Evolutionary conservation across 1,140 invertebrate species (phyloP).

Genomic region (Amyelois transitella): DNA sequence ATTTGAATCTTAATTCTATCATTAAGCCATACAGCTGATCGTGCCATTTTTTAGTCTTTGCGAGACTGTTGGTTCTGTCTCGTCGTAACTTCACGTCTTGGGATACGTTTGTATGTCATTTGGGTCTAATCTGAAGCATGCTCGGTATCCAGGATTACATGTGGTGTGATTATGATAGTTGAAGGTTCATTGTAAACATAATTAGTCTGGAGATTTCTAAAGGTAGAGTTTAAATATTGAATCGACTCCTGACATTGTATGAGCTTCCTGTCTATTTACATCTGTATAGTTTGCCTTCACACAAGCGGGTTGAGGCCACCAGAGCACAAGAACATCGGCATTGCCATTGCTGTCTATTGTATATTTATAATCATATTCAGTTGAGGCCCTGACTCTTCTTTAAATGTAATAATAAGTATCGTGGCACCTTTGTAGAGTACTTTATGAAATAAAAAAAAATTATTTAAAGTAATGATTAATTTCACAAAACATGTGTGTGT

Average conservation of each 20-base stretch:
- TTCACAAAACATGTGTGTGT: too few relatives aligned
- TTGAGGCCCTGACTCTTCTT: not conserved
- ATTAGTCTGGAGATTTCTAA: not conserved
- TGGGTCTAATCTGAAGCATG: too few relatives aligned
- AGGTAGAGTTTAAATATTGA: not conserved
- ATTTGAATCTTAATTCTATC: too few relatives aligned
- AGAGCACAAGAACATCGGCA: constrained; percentile 33
- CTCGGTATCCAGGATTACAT: not conserved
- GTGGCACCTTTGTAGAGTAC: not conserved
- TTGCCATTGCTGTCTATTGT: constrained; percentile 23
- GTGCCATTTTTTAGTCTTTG: too few relatives aligned
- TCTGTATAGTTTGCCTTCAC: constrained; percentile 62
- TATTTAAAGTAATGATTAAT: too few relatives aligned
- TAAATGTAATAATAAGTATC: not conserved
- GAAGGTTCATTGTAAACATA: not conserved
- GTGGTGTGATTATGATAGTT: not conserved
- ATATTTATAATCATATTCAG: not conserved
- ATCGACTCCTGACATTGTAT: constrained; percentile 53
- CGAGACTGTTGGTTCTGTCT: too few relatives aligned
- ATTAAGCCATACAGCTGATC: too few relatives aligned
- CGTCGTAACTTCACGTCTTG: too few relatives aligned
- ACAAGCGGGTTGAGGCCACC: constrained; percentile 62
- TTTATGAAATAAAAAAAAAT: not conserved
- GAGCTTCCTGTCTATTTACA: constrained; percentile 66
- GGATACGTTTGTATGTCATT: too few relatives aligned